Percentiles rank a stretch among this genome's conserved stretches.
Evolutionary conservation across 2,888 invertebrate genomes (phyloP).

Genomic region (Hyposoter dolosus): DNA sequence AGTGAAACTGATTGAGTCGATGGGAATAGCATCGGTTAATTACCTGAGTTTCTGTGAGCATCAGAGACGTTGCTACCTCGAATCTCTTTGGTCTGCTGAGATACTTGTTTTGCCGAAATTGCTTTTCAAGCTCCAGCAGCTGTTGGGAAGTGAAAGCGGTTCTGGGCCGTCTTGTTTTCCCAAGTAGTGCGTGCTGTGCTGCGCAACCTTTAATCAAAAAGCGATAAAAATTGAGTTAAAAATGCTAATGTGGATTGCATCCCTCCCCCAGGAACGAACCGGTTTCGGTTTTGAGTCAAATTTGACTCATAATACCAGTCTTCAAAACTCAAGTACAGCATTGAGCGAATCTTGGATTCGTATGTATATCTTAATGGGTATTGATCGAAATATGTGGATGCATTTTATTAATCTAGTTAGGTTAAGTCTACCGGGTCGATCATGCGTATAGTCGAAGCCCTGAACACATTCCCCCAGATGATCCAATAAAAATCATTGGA

Average conservation of each 20-base stretch:
- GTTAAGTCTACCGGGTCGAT: slow-evolving; percentile 11
- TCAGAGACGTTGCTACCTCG: slow-evolving; percentile 98
- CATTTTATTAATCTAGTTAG: slow-evolving; percentile 23
- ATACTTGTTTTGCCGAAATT: slow-evolving; percentile 99
- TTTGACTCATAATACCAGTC: no score
- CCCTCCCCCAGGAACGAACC: not conserved
- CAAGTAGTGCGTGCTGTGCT: slow-evolving; percentile 91
- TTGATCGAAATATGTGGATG: not conserved
- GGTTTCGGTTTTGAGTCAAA: not conserved
- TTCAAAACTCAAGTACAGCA: not conserved
- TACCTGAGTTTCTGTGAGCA: slow-evolving; percentile 99
- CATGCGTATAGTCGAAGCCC: not conserved
- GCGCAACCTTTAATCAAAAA: slow-evolving; percentile 85
- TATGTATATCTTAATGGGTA: not conserved
- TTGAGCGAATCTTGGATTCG: not conserved
- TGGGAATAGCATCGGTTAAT: not conserved
- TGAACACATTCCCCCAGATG: slow-evolving; percentile 66
- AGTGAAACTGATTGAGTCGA: not conserved
- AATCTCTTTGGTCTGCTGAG: slow-evolving; percentile 98
- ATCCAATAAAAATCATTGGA: slow-evolving; percentile 84
- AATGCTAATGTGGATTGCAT: not conserved
- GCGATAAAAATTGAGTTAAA: not conserved
- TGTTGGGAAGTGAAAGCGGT: slow-evolving; percentile 99
- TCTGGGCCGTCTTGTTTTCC: slow-evolving; percentile 96
- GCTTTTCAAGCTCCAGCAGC: slow-evolving; percentile 98